Conservation (phyloP, 1,140 invertebrate genomes). For the Halictus rubicundus region DNA sequence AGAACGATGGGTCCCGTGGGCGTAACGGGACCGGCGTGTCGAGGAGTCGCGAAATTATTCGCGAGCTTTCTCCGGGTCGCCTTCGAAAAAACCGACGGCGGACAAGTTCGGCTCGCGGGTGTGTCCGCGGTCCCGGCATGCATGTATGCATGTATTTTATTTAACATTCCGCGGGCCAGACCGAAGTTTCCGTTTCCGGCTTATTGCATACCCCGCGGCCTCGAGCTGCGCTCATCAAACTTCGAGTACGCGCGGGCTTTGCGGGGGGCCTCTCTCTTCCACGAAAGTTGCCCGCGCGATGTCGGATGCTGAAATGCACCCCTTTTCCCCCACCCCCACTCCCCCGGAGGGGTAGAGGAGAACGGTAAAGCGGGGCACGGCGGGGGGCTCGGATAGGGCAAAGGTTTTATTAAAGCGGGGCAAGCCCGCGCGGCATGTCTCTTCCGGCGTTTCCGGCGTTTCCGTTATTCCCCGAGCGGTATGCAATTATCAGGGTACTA, state of each 20-base stretch:
- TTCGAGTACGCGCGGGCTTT: neutral
- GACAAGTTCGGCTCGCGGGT: no score
- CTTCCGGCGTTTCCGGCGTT: neutral
- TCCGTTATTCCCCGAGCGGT: slow-evolving; percentile 31
- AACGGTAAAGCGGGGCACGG: neutral
- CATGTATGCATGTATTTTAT: neutral
- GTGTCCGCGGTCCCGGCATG: no score
- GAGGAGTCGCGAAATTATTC: no score
- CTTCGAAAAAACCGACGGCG: no score
- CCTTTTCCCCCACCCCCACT: no score
- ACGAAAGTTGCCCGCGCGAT: neutral
- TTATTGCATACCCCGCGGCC: slow-evolving; percentile 6
- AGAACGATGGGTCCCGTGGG: no score
- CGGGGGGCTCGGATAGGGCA: no score
- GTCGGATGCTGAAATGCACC: neutral
- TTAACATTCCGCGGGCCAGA: neutral
- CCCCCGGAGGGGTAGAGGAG: neutral
- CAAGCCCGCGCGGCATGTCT: slow-evolving; percentile 1
- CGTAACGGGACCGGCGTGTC: no score
- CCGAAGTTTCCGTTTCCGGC: neutral
- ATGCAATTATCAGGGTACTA: slow-evolving; percentile 37
- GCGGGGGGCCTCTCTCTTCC: neutral
- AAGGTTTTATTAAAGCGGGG: slow-evolving; percentile 11
- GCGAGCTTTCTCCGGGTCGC: no score
- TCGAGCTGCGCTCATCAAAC: slow-evolving; percentile 14